Percentiles rank a stretch among this genome's conserved stretches.
These are phyloP conservation scores for Hoplodrina blanda DNA, from an alignment of 2,888 invertebrate species.

Conservation along the genomic window DNA sequence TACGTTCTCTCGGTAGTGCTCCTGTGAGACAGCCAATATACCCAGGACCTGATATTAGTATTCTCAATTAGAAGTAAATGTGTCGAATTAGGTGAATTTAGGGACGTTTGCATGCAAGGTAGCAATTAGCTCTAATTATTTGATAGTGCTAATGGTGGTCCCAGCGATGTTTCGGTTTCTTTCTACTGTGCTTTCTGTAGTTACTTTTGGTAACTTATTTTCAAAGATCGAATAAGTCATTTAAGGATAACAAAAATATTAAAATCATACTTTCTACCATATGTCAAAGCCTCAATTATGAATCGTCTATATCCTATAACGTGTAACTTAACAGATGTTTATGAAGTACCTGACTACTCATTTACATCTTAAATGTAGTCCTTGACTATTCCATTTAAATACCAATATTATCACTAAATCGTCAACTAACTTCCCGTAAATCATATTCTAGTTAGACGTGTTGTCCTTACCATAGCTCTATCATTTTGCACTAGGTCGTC, in stretches of 20 bases:
- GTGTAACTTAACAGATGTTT: background rate
- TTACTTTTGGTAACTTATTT: background rate
- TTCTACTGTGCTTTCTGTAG: background rate
- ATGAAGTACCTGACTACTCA: too few relatives aligned
- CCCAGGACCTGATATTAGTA: constrained; percentile 33
- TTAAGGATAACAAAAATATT: background rate
- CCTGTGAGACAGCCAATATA: constrained; percentile 51
- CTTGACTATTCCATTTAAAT: background rate
- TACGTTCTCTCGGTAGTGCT: constrained; percentile 54
- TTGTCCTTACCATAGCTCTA: constrained; percentile 68
- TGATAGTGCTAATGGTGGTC: background rate
- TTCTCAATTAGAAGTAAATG: constrained; percentile 42
- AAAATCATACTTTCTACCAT: background rate
- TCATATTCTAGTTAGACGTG: constrained; percentile 68
- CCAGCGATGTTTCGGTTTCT: too few relatives aligned
- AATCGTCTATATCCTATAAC: background rate
- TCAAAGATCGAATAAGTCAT: background rate
- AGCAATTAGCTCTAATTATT: constrained; percentile 20
- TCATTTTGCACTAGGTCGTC: constrained; percentile 81
- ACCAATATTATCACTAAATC: constrained; percentile 34
- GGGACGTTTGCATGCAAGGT: constrained; percentile 5
- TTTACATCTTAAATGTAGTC: too few relatives aligned
- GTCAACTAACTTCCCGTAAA: constrained; percentile 64
- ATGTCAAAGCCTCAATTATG: background rate
- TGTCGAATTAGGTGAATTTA: constrained; percentile 37